Evolutionary conservation across 1,140 invertebrate species (phyloP), one percentile per base, ranked within the genome.

Genomic region (Euura lappo): DNA sequence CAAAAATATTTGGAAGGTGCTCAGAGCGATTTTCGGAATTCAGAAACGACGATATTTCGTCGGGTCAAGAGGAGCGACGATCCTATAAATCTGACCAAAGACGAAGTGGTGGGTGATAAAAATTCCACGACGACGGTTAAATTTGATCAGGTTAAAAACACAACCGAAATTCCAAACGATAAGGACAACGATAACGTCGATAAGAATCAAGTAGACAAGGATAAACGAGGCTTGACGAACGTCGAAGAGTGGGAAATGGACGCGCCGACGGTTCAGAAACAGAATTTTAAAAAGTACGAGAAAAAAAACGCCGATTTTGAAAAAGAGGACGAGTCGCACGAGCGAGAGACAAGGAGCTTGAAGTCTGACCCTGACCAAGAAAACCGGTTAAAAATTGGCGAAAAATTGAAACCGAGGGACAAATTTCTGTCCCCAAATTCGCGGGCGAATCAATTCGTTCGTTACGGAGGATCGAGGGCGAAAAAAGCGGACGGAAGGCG

Each of bases 221-320:
- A 67, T 67, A 13, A 44, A 44, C 44, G 44, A 46, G 68, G 68
- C 10, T 13, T 70, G 68, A 70, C 68, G 8, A 70, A 70, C 44
- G 45, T 70, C 8, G 68, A 70, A 44, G 68, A 70, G 68, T 70
- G 68, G 68, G 68, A 70, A 70, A 70, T 70, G 68, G 3, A 70
- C 68, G 68, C 68, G 10, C 68, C 68, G 8, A 70, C n/a, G n/a
- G 8, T 70, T 11, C 68, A 46, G 68, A 70, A 44, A 70, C 68
- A 70, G n/a, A 7, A 28, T 28, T n/a, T 8, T 7, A 51, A 51
- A 51, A 51, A 51, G 47, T n/a, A n/a, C 7, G 47, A 51, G 47
- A 51, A 7, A 51, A 51, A n/a, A 51, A 51, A n/a, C 47, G 47
- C 11, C 47, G n/a, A 28, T 28, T 28, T 28, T 28, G 28, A 28